Evolutionary conservation across 2,888 invertebrate genomes (phyloP).

Genomic region (Hipparchia sbordonii): DNA sequence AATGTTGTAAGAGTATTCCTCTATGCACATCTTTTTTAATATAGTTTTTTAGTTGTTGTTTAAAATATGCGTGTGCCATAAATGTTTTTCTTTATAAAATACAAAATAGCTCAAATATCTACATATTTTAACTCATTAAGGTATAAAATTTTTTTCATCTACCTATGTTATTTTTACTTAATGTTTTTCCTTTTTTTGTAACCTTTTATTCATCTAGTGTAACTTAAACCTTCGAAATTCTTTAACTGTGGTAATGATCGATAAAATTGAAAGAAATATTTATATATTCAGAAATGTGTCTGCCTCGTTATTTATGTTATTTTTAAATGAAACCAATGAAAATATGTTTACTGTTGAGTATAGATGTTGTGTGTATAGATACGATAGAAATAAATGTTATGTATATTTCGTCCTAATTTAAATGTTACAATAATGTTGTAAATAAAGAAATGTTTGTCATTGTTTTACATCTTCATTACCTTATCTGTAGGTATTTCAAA

Average conservation of each 20-base stretch:
- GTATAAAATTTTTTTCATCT: too few species aligned
- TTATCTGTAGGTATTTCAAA: background rate
- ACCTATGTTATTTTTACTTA: too few species aligned
- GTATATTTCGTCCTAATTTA: background rate
- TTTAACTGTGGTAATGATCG: too few species aligned
- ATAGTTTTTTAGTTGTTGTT: background rate
- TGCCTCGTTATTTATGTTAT: background rate
- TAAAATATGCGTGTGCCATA: slow-evolving; percentile 15
- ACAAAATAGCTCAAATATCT: too few species aligned
- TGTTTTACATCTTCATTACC: background rate
- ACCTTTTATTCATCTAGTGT: too few species aligned
- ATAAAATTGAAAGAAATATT: too few species aligned
- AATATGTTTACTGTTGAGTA: background rate
- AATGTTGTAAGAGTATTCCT: background rate
- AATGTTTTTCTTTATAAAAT: slow-evolving; percentile 2
- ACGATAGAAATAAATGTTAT: too few species aligned
- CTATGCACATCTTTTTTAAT: background rate
- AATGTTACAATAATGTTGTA: background rate
- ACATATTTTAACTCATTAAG: too few species aligned
- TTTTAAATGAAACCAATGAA: background rate
- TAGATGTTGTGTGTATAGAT: too few species aligned
- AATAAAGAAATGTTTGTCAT: background rate
- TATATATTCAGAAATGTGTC: too few species aligned
- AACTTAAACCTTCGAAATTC: too few species aligned
- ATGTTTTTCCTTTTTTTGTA: too few species aligned